Conservation (phyloP, 2,888 invertebrate genomes). For the Helicoverpa assulta region DNA sequence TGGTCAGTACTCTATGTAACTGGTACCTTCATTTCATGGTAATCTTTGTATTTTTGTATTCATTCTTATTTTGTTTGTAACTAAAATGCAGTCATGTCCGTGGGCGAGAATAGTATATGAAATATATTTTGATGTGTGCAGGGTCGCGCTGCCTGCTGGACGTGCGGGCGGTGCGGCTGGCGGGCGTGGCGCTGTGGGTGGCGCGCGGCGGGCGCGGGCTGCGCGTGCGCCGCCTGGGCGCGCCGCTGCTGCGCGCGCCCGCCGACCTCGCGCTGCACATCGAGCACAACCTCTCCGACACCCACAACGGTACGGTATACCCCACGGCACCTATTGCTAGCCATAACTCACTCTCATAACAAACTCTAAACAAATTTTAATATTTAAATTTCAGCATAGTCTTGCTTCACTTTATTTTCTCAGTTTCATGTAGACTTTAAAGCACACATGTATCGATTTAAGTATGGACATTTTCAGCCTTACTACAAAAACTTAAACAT, state of each 20-base stretch:
- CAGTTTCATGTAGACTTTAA: no score
- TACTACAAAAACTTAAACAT: no score
- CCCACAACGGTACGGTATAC: neutral
- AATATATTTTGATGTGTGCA: neutral
- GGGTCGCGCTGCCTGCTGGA: slow-evolving; percentile 88
- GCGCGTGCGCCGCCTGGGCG: slow-evolving; percentile 83
- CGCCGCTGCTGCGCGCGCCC: slow-evolving; percentile 94
- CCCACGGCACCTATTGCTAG: no score
- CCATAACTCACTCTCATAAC: no score
- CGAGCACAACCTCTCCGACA: slow-evolving; percentile 86
- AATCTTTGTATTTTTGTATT: no score
- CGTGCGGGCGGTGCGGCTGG: slow-evolving; percentile 93
- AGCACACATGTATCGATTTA: no score
- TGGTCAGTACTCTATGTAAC: slow-evolving; percentile 64
- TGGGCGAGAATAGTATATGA: neutral
- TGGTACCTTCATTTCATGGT: no score
- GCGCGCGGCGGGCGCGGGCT: slow-evolving; percentile 87
- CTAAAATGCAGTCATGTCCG: neutral
- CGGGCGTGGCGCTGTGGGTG: slow-evolving; percentile 94
- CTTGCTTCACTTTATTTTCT: no score
- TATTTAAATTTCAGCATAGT: no score
- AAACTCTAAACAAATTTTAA: no score
- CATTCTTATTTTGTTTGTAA: neutral
- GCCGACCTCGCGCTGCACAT: slow-evolving; percentile 95
- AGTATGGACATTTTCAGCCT: no score